phyloP scores from a whole-genome alignment of 1,140 invertebrate species.

The Drosophila murphyi region DNA sequence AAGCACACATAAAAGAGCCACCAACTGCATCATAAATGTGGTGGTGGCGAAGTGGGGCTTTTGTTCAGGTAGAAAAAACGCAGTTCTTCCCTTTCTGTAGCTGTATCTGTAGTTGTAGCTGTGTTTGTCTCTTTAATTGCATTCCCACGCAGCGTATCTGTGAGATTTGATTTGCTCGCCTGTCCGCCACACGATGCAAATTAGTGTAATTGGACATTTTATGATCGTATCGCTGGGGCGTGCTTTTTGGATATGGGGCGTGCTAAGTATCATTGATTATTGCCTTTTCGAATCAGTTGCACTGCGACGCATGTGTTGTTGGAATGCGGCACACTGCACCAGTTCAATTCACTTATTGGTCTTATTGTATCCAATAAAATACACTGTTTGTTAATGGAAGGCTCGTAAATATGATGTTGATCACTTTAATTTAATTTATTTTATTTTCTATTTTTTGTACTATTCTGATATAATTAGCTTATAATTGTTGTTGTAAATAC shows the following conservation, averaged over 20 bases:
- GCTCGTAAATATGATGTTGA: background rate
- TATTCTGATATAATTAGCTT: too few species aligned
- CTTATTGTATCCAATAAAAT: background rate
- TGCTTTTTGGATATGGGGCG: background rate
- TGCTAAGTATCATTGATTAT: conserved; percentile 28
- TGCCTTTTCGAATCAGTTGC: background rate
- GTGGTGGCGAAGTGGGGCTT: background rate
- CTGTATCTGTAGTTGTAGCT: background rate
- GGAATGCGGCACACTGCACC: background rate
- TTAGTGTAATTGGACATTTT: conserved; percentile 65
- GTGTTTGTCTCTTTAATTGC: conserved; percentile 31
- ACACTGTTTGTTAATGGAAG: background rate
- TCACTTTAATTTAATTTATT: background rate
- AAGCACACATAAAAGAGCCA: conserved; percentile 45
- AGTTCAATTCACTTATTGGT: background rate
- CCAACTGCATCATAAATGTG: background rate
- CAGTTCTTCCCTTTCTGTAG: background rate
- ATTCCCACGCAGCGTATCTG: conserved; percentile 61
- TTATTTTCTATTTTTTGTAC: too few species aligned
- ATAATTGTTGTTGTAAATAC: too few species aligned
- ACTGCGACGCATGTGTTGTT: too few species aligned
- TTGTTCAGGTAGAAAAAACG: background rate
- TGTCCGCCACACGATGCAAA: conserved; percentile 54
- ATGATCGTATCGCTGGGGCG: conserved; percentile 39
- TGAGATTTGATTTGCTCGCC: conserved; percentile 44